Percentiles rank a stretch among this genome's conserved stretches.
These are phyloP conservation scores for Tuta absoluta DNA, from an alignment of 2,888 invertebrate species.

Conservation along the genomic window DNA sequence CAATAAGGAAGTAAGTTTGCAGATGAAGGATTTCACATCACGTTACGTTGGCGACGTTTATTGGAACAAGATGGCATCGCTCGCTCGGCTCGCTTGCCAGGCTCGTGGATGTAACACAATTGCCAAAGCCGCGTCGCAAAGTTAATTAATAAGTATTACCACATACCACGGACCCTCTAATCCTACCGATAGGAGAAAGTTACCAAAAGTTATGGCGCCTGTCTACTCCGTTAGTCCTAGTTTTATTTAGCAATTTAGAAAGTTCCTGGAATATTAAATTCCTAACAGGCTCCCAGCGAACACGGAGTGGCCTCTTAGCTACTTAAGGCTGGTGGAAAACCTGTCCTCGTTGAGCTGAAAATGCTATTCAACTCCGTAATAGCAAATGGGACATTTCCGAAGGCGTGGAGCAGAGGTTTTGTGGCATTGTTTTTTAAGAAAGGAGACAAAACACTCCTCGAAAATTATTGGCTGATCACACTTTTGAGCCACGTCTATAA, in stretches of 20 bases:
- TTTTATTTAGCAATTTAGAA: constrained; percentile 21
- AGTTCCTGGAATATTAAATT: constrained; percentile 18
- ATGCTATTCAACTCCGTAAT: too few species aligned
- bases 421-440: too few species aligned
- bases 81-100: neutral
- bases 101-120: too few species aligned
- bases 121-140: constrained; percentile 9
- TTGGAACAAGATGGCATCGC: constrained; percentile 8
- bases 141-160: constrained; percentile 22
- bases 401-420: too few species aligned
- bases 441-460: too few species aligned
- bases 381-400: too few species aligned
- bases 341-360: too few species aligned
- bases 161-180: constrained; percentile 4
- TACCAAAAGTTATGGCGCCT: constrained; percentile 22
- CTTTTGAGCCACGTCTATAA: too few species aligned
- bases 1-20: neutral
- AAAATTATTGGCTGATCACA: too few species aligned
- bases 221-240: constrained; percentile 15
- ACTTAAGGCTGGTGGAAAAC: too few species aligned
- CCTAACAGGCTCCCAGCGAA: neutral
- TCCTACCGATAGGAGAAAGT: constrained; percentile 21
- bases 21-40: constrained; percentile 10
- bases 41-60: constrained; percentile 12
- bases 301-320: too few species aligned